Evolutionary conservation across 2,888 invertebrate genomes (phyloP), one percentile per base, ranked within the genome.

Genomic region (Syrista parreyssii): DNA sequence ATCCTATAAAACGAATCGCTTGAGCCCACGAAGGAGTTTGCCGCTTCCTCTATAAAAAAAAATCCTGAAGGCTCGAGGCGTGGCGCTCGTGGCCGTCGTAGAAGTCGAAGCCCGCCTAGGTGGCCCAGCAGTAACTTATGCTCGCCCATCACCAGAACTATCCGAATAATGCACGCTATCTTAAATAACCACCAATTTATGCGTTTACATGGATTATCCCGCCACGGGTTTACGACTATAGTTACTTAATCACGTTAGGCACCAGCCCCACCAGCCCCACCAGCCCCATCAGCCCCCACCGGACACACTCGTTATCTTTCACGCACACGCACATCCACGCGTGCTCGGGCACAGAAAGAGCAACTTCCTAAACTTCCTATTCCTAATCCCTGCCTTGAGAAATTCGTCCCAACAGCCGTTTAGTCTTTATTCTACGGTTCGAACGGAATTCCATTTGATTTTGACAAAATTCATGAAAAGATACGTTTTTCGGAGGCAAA

Each of bases 161-260:
- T 88, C 83, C 84, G 87, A 87, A 87, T 86, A 88, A 87, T 87
- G 86, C 82, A 78, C 81, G 86, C 86, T 88, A 88, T 88, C 88
- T 88, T 85, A 86, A 88, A 88, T 88, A 88, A 88, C 87, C 87
- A 81, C 84, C 84, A 86, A 88, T 87, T 88, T 88, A 87, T 88
- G 86, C 87, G 85, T 88, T 88, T 88, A 88, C 88, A 87, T 81
- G 86, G 87, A 88, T 88, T 87, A 88, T 87, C 86, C 84, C 83
- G 82, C 84, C 83, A 79, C 76, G 79, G 80, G 81, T 88, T 88
- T 87, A 88, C 84, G 84, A 83, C 84, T 82, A 85, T 88, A 88
- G 88, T 88, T 87, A 87, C 87, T 88, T 88, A 87, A 88, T 88
- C 88, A 87, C 84, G 83, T 86, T 86, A 85, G 84, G 79, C 80